Base-by-base conservation (phyloP, 2,113 vertebrate species). In the Urocitellus parryii region DNA sequence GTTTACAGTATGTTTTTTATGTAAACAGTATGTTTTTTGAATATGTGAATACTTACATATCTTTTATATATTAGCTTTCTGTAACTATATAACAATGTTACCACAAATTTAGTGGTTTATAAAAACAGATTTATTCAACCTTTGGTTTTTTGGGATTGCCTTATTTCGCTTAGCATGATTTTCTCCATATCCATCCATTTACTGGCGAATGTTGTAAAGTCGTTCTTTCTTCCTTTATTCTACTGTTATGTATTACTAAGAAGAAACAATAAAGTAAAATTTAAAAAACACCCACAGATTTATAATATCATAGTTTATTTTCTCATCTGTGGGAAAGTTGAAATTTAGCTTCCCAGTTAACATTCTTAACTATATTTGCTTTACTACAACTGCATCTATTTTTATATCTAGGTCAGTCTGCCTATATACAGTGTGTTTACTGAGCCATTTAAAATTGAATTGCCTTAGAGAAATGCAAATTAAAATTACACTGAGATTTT, bases 271-370 rank as follows among this genome's bases (percentile, higher is more conserved):
- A 58, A 58, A 58, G 24, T 22, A 58, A 58, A 58, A 22, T 4
- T 53, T 58, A 22, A 58, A 58, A 58, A 58, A 58, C 8, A 5
- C 56, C 56, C 56, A 58, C 22, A 82, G 10, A 72, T 82, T 39
- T 92, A 48, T 70, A 85, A 22, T 61, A 63, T 94, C 63, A 79
- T 37, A 32, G 25, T 81, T 94, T 92, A 56, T 94, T 83, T 83
- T 83, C 92, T 81, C 27, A 37, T 82, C 34, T 76, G 24, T 4
- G 56, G 56, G 56, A 58, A 51, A n/a, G 61, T 32, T 34, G 67
- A 34, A 68, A 78, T 78, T 25, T 96, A 78, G 63, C 77, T 24
- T 93, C 27, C 5, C 39, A 68, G 67, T 90, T 85, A 90, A 51
- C 61, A 74, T 42, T 76, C 90, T 87, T 81, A 81, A 61, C 29